These are phyloP conservation scores for Teleiodes luculella DNA, from an alignment of 2,888 invertebrate species.

Conservation along the genomic window DNA sequence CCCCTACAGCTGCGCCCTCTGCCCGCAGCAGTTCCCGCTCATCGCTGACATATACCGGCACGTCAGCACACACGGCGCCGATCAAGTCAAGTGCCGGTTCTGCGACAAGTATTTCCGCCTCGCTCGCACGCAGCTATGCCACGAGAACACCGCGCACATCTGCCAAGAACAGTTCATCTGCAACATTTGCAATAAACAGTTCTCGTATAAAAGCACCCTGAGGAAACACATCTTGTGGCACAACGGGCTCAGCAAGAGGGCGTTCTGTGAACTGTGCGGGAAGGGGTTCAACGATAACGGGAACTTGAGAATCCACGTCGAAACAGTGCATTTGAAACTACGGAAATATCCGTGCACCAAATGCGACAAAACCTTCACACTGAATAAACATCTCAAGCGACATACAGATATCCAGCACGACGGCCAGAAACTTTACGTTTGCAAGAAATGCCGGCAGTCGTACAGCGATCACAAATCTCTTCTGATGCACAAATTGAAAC, in stretches of 20 bases:
- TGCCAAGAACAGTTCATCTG: neutral
- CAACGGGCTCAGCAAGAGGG: constrained; percentile 22
- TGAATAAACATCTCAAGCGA: constrained; percentile 26
- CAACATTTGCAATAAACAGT: neutral
- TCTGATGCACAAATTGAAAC: neutral
- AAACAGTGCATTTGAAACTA: constrained; percentile 29
- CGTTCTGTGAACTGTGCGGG: constrained; percentile 31
- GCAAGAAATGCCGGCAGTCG: neutral
- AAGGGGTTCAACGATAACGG: constrained; percentile 27
- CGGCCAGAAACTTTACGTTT: neutral
- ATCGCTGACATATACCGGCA: neutral
- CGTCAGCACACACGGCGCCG: neutral
- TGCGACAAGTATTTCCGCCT: neutral
- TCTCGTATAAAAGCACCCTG: constrained; percentile 9
- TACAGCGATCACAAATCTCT: neutral
- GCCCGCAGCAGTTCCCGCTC: neutral
- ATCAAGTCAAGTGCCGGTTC: neutral
- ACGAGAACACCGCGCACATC: neutral
- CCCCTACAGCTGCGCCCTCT: neutral
- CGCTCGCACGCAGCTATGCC: neutral
- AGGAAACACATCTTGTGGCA: constrained; percentile 27
- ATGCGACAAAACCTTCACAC: constrained; percentile 28
- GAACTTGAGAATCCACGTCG: constrained; percentile 27
- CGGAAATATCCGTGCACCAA: constrained; percentile 25
- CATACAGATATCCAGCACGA: constrained; percentile 27